Conservation (phyloP, 2,113 vertebrate genomes). For the Antechinus flavipes region DNA sequence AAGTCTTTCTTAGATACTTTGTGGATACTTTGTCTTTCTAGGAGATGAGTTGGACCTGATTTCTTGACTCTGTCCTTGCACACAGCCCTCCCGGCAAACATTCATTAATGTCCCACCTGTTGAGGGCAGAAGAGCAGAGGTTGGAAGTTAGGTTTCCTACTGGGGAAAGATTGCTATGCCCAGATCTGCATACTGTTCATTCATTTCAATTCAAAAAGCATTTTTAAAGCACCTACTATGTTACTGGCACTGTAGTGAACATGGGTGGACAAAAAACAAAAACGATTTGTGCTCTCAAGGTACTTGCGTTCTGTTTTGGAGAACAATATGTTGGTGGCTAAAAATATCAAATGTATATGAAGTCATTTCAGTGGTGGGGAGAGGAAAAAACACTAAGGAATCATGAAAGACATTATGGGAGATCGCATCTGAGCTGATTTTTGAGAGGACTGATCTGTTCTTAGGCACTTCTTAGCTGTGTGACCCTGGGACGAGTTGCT, state of each 20-base stretch:
- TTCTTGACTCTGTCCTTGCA: background rate
- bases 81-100: background rate
- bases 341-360: background rate
- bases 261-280: background rate
- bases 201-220: background rate
- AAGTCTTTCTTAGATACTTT: too few relatives aligned
- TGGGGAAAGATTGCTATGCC: background rate
- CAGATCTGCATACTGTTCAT: background rate
- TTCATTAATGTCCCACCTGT: background rate
- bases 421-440: background rate
- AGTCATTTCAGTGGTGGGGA: background rate
- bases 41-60: too few relatives aligned
- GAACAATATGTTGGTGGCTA: background rate
- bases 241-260: background rate
- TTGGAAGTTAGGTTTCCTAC: background rate
- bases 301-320: background rate
- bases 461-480: background rate
- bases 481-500: background rate
- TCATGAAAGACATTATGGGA: background rate
- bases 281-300: too few relatives aligned
- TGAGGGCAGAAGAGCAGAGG: background rate
- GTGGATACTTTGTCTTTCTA: too few relatives aligned
- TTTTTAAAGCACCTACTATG: background rate
- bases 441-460: background rate
- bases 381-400: background rate